Percentiles rank a stretch among this genome's conserved stretches.
These are phyloP conservation scores for Meloidogyne floridensis DNA, from an alignment of 1,140 invertebrate genomes.

Conservation along the genomic window DNA sequence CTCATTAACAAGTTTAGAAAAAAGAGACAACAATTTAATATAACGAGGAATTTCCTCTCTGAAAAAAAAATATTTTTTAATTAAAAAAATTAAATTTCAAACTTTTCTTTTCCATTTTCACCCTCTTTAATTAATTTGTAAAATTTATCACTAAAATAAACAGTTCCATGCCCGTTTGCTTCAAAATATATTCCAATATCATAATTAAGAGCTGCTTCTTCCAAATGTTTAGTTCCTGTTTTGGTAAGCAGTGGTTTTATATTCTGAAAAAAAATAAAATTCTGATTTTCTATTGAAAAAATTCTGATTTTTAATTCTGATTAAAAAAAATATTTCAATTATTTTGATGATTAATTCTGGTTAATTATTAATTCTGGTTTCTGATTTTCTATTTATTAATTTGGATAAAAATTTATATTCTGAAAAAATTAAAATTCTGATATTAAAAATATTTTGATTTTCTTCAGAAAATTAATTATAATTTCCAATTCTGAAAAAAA, in stretches of 20 bases:
- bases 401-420: no score
- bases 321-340: slow-evolving; percentile 10
- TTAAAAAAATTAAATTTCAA: neutral
- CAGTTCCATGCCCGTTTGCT: slow-evolving; percentile 97
- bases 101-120: neutral
- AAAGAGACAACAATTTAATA: slow-evolving; percentile 45
- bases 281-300: no score
- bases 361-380: no score
- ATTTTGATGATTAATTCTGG: neutral
- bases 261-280: slow-evolving; percentile 21
- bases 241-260: slow-evolving; percentile 74
- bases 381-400: no score
- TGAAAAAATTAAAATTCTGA: no score
- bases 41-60: slow-evolving; percentile 11
- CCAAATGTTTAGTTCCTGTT: slow-evolving; percentile 98
- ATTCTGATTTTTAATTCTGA: neutral
- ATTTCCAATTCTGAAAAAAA: slow-evolving; percentile 19
- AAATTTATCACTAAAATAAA: slow-evolving; percentile 66
- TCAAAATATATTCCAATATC: slow-evolving; percentile 98
- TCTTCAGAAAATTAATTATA: no score
- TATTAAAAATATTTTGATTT: no score
- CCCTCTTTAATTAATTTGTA: slow-evolving; percentile 33
- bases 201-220: slow-evolving; percentile 83
- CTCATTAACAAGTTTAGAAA: slow-evolving; percentile 59
- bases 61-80: slow-evolving; percentile 19